Evolutionary conservation across 2,888 invertebrate genomes (phyloP), one percentile per base, ranked within the genome.

Genomic region (Hololepta plana): DNA sequence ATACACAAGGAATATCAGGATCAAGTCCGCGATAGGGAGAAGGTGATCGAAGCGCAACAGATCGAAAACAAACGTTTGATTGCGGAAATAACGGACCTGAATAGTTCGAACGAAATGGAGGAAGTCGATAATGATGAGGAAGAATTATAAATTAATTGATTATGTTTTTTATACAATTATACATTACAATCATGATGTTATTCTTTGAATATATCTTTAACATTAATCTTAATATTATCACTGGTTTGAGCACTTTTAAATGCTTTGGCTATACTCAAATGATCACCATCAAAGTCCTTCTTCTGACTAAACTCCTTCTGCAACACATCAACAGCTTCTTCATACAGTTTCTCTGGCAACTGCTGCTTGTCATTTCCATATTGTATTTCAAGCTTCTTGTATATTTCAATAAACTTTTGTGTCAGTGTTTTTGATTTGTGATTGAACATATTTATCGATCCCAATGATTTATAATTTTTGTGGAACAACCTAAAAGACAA

Each of bases 401-500:
- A 75, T 32, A 64, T 63, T 17, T 61, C 52, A 8, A 79, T 53
- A 37, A 75, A 69, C 37, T 55, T 59, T 42, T 68, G 74, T 1
- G 63, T 63, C 35, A 60, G 58, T 15, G 63, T 65, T 44, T 49
- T 62, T n/a, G 55, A 49, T 37, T 49, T 45, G n/a, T 46, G 49
- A 38, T 59, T 65, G 1, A 55, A 46, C 43, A 77, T 51, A 39
- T 67, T 69, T 2, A 63, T 46, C 2, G 59, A 52, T 20, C 65
- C 64, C 24, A 62, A 43, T 9, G 64, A 62, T 35, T 60, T 64
- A 12, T 66, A 59, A 24, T 60, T 53, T 30, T 64, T 62, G 35
- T 77, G 75, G 38, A 72, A 73, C 51, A 69, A 64, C 10, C 79
- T 79, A 51, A 19, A 62, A 56, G 38, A 31, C 33, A 28, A 21